Conservation (phyloP, 2,113 vertebrate species). For the Tretioscincus oriximinensis region DNA sequence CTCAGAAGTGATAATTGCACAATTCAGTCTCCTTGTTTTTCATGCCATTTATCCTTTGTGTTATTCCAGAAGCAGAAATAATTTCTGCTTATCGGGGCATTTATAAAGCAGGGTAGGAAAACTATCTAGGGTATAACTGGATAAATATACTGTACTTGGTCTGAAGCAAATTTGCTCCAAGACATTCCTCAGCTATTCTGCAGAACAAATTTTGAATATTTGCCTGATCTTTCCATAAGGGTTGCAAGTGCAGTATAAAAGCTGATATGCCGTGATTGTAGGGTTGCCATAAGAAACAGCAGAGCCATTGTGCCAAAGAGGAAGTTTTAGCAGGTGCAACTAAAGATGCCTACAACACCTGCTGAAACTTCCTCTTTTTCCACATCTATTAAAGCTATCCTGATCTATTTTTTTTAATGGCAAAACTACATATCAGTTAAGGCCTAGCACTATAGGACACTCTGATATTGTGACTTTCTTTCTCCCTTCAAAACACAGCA, state of each 20-base stretch:
- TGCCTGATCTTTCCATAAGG: background rate
- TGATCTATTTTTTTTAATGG: too few relatives aligned
- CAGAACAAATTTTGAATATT: background rate
- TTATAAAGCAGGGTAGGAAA: background rate
- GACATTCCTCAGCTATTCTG: background rate
- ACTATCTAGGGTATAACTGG: background rate
- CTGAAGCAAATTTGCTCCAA: background rate
- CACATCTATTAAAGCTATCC: too few relatives aligned
- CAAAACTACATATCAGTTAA: too few relatives aligned
- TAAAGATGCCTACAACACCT: too few relatives aligned
- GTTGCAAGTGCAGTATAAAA: background rate
- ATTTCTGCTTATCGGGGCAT: background rate
- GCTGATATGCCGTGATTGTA: too few relatives aligned
- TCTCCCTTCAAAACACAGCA: too few relatives aligned
- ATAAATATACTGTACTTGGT: background rate
- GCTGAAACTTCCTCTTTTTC: too few relatives aligned
- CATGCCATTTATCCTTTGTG: background rate
- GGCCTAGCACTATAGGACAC: too few relatives aligned
- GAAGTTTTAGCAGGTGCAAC: too few relatives aligned
- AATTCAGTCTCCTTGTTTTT: background rate
- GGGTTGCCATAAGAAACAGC: too few relatives aligned
- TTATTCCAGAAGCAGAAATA: background rate
- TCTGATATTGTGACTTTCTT: too few relatives aligned
- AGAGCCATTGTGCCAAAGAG: too few relatives aligned
- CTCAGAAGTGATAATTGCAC: constrained; percentile 39